Evolutionary conservation across 2,888 invertebrate genomes (phyloP), one percentile per base, ranked within the genome.

Genomic region (Choreutis nemorana): DNA sequence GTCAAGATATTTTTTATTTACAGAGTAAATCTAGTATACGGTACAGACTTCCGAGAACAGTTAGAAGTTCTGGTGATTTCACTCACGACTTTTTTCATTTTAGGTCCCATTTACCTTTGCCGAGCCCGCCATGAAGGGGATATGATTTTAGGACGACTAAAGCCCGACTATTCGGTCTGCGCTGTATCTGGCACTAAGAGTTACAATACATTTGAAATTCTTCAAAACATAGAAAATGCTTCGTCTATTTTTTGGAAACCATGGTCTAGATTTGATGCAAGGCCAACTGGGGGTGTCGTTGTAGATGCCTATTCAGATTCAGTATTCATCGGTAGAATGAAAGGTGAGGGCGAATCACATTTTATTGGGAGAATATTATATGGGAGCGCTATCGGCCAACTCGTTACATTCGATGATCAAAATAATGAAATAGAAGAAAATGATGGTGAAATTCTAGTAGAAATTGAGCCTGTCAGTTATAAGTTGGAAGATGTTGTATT

Each of bases 381-480:
- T 22, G 78, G 75, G 44, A 83, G 83, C 37, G 82, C 81, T 29
- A 73, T 89, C 29, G 91, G 91, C 6, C 83, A 84, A 45, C 83
- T 90, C 39, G 79, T 83, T 39, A 84, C 88, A 18, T 84, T 87
- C 32, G 85, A 87, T 48, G 83, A 84, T 33, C 71, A 84, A 33
- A 78, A 81, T 26, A 81, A 82, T 36, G 82, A 83, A 45, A 44
- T 81, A 13, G 51, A 51, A 23, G 82, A 81, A 48, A 82, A 82
- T 34, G 83, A 81, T 26, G 91, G 91, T 0, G 89, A 92, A 54
- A 82, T 94, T 28, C 71, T 94, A 14, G 83, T 89, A 4, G 93
- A 93, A 71, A 85, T 87, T 1, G 92, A 92, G 58, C 92, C 93
- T 1, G 75, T 83, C 18, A 80, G 83, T 32, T 94, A 94, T 55